Evolutionary conservation across 2,888 invertebrate species (phyloP).

Genomic region (Periphyllus acericola): DNA sequence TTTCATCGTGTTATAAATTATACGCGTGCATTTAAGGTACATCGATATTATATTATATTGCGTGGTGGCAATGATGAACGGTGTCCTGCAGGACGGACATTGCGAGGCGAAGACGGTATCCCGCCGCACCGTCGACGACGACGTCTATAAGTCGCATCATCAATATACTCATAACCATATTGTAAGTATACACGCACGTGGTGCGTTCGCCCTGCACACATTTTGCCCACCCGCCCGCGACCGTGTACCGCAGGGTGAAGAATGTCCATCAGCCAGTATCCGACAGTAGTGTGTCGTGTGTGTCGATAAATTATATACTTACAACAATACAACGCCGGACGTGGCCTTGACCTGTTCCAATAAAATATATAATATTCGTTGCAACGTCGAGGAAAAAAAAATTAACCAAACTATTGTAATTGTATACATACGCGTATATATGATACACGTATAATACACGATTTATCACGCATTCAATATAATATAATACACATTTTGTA

Average conservation of each 20-base stretch:
- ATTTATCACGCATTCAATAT: too few relatives aligned
- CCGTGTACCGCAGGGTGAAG: background rate
- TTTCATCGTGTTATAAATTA: background rate
- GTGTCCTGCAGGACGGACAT: background rate
- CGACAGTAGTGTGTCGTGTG: background rate
- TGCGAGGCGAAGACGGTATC: slow-evolving; percentile 3
- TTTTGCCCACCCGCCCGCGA: too few relatives aligned
- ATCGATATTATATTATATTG: slow-evolving; percentile 3
- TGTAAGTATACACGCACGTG: too few relatives aligned
- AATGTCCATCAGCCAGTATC: background rate
- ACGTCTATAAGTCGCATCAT: background rate
- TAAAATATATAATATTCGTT: background rate
- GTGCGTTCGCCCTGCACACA: too few relatives aligned
- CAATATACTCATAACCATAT: background rate
- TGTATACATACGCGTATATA: background rate
- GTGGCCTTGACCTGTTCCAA: slow-evolving; percentile 21
- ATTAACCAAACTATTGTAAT: background rate
- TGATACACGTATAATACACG: too few relatives aligned
- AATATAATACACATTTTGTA: too few relatives aligned
- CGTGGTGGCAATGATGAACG: slow-evolving; percentile 24
- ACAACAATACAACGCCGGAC: slow-evolving; percentile 8
- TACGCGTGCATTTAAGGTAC: background rate
- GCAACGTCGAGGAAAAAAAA: background rate
- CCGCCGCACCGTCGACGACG: background rate
- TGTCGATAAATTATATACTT: background rate